phyloP scores from a whole-genome alignment of 2,888 invertebrate species.

The Theretra japonica region DNA sequence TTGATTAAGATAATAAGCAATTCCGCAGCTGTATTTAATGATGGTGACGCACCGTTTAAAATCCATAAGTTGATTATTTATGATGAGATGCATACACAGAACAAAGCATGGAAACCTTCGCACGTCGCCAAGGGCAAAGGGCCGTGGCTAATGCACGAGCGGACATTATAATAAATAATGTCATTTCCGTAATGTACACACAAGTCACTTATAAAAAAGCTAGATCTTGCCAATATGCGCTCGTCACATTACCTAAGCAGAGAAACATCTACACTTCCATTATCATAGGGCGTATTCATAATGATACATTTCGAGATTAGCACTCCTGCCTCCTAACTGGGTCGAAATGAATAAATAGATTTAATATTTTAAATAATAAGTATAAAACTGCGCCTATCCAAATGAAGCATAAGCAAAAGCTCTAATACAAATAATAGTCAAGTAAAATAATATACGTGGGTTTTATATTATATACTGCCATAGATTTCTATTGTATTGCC shows the following conservation, averaged over 20 bases:
- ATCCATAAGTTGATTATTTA: constrained; percentile 53
- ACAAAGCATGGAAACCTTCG: constrained; percentile 56
- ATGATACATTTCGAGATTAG: neutral
- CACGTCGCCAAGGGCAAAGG: constrained; percentile 52
- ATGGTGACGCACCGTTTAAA: constrained; percentile 49
- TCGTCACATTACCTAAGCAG: neutral
- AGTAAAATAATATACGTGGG: neutral
- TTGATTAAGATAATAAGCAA: constrained; percentile 33
- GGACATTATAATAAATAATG: constrained; percentile 58
- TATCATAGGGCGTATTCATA: neutral
- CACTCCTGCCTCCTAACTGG: neutral
- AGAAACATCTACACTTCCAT: neutral
- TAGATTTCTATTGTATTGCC: neutral
- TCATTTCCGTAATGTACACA: constrained; percentile 55
- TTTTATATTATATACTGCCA: neutral
- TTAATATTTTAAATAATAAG: too few relatives aligned
- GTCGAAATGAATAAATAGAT: neutral
- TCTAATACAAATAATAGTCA: neutral
- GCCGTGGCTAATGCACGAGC: constrained; percentile 28
- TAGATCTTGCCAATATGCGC: neutral
- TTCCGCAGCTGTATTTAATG: constrained; percentile 45
- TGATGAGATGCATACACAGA: constrained; percentile 50
- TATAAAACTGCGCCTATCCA: too few relatives aligned
- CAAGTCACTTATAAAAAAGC: constrained; percentile 17
- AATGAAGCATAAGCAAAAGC: neutral